These are phyloP conservation scores for Clarias pachynema DNA, from an alignment of 2,797 vertebrate species.

Conservation along the genomic window DNA sequence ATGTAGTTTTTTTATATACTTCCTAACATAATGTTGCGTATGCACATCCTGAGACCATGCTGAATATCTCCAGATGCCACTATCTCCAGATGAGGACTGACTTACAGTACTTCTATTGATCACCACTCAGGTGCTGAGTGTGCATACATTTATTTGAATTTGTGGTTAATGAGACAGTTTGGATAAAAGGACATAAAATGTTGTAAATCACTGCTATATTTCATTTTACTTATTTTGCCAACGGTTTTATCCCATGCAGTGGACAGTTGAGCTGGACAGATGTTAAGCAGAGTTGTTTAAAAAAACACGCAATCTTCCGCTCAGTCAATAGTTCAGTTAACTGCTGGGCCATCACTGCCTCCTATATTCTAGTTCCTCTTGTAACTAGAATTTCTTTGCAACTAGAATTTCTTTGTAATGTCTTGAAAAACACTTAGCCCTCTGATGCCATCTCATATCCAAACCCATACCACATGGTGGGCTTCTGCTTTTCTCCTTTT, in stretches of 20 bases:
- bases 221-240: not conserved
- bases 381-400: not conserved
- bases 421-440: not conserved
- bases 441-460: not conserved
- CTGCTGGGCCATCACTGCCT: not conserved
- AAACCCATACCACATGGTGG: constrained; percentile 4
- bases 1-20: not conserved
- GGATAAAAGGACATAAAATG: not conserved
- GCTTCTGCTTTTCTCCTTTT: not conserved
- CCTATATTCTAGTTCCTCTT: not conserved
- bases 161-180: not conserved
- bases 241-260: not conserved
- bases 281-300: not conserved
- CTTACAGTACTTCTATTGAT: not conserved
- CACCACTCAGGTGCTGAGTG: not conserved
- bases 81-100: not conserved
- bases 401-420: not conserved
- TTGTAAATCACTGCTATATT: not conserved
- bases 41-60: not conserved
- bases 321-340: not conserved
- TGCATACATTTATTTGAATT: not conserved
- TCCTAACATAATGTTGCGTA: not conserved
- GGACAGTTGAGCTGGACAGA: not conserved
- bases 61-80: not conserved
- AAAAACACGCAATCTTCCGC: not conserved